phyloP scores from a whole-genome alignment of 2,113 vertebrate genomes.

The Zootoca vivipara region DNA sequence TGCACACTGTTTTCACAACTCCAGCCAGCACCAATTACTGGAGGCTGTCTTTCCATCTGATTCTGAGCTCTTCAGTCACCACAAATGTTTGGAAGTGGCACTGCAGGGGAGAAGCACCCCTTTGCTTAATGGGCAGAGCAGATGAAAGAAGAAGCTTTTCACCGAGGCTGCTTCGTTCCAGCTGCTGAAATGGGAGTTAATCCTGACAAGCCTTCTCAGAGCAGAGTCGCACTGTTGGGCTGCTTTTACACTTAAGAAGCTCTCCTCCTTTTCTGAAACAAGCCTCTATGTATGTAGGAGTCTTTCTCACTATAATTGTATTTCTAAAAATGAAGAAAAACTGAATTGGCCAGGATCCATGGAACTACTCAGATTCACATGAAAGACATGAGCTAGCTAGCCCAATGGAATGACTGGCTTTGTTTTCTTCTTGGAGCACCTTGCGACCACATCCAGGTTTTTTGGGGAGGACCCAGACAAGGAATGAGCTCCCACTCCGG shows the following conservation, averaged over 20 bases:
- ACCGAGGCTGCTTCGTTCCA: neutral
- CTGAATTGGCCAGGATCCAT: neutral
- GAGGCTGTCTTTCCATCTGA: too few species aligned
- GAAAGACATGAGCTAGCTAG: neutral
- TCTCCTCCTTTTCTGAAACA: neutral
- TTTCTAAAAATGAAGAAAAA: too few species aligned
- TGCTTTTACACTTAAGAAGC: neutral
- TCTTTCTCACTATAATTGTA: neutral
- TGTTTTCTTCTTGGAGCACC: neutral
- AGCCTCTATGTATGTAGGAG: neutral
- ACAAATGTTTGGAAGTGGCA: neutral
- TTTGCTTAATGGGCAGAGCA: neutral
- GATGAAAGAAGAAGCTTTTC: too few species aligned
- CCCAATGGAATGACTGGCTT: neutral
- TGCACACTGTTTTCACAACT: neutral
- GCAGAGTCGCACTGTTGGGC: neutral
- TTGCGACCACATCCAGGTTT: neutral
- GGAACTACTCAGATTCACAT: neutral
- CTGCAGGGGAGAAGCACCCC: neutral
- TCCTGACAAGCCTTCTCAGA: neutral
- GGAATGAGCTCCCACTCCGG: neutral
- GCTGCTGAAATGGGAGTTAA: neutral
- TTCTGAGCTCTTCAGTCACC: neutral
- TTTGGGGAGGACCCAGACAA: too few species aligned
- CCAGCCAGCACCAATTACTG: neutral